Conservation (phyloP, 2,797 vertebrate genomes). For the Cephalopachus bancanus region DNA sequence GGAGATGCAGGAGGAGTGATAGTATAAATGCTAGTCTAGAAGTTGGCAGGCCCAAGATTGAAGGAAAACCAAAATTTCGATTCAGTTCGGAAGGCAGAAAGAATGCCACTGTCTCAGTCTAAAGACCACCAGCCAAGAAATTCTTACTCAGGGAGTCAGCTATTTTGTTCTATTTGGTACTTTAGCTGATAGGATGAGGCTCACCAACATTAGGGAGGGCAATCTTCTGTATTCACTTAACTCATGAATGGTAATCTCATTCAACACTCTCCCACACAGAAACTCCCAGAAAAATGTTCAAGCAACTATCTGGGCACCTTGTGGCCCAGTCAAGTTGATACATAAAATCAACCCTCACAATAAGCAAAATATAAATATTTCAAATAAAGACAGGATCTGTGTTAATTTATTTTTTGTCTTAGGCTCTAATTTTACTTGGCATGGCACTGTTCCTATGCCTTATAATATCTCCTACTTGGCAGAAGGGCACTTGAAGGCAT, state of each 20-base stretch:
- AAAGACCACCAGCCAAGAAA: neutral
- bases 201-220: neutral
- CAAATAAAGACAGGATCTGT: neutral
- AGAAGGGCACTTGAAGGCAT: neutral
- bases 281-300: neutral
- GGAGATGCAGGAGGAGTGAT: fast-evolving
- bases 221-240: neutral
- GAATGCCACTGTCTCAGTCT: too few species aligned
- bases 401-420: neutral
- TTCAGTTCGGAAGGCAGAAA: neutral
- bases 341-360: neutral
- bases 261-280: neutral
- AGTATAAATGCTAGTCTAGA: fast-evolving
- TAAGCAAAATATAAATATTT: neutral
- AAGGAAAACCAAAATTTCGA: neutral
- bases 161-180: neutral
- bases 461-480: neutral
- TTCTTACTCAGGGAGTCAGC: neutral
- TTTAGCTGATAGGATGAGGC: neutral
- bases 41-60: neutral
- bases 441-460: neutral
- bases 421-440: neutral
- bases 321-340: neutral
- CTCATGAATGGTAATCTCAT: neutral
- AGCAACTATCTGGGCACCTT: neutral